These are phyloP conservation scores for Noctilio leporinus DNA, from an alignment of 2,113 vertebrate genomes.

Conservation along the genomic window DNA sequence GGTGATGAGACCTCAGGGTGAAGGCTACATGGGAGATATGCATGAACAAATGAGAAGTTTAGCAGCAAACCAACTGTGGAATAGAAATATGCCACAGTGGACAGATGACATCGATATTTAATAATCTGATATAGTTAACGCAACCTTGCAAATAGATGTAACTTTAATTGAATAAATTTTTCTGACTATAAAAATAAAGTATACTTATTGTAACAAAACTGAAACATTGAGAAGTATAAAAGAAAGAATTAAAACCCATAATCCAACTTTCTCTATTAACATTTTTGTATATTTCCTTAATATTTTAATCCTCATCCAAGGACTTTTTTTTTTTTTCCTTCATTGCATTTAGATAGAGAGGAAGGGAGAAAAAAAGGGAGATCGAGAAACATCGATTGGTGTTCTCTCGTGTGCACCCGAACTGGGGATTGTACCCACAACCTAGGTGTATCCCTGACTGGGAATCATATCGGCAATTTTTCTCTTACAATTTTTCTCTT, in stretches of 20 bases:
- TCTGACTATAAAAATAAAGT: slow-evolving; percentile 38
- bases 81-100: background rate
- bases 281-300: background rate
- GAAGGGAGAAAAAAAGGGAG: too few relatives aligned
- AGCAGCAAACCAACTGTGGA: fast-evolving
- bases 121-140: background rate
- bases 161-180: background rate
- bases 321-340: too few relatives aligned
- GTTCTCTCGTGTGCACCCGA: too few relatives aligned
- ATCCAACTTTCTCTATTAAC: background rate
- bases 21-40: background rate
- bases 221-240: slow-evolving; percentile 16
- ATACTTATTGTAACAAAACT: background rate
- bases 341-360: too few relatives aligned
- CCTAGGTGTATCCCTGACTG: too few relatives aligned
- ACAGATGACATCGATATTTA: background rate
- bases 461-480: too few relatives aligned
- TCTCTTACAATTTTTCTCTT: too few relatives aligned
- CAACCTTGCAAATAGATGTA: background rate
- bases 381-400: too few relatives aligned
- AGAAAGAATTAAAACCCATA: slow-evolving; percentile 12
- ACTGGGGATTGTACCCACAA: too few relatives aligned
- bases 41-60: background rate
- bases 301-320: too few relatives aligned
- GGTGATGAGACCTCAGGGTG: background rate